Evolutionary conservation across 2,888 invertebrate genomes (phyloP), one percentile per base, ranked within the genome.

Genomic region (Fabriciana adippe): DNA sequence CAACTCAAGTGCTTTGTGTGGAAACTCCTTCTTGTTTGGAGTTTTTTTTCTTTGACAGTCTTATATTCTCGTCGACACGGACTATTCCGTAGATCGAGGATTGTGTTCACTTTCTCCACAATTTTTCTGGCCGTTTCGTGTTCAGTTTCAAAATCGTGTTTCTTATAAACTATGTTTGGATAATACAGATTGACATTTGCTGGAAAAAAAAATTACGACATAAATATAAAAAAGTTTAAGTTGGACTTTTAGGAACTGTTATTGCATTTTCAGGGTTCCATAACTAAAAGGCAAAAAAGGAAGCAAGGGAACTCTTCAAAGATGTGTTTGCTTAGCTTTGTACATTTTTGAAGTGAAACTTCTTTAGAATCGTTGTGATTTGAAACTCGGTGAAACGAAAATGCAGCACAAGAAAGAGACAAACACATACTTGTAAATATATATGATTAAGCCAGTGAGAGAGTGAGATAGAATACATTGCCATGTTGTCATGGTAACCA

Each of bases 141-240:
- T 73, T 97, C 97, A 3, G 96, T 94, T 88, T 98, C 98, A 81
- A 98, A 98, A 81, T 97, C 97, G 78, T 97, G 97, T 81, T 96
- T 95, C 83, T 97, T 97, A 86, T 97, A 98, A 63, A 95, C 95
- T 6, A 93, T 87, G 71, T 84, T 89, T 65, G 83, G 82, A 6
- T 62, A 67, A 47, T 62, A 62, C 35, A 55, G 81, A 71, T 79
- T 83, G n/a, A 82, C 69, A 63, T 80, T 83, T 64, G 82, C 89
- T 90, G 79, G 1, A 81, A 83, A 3, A 31, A 45, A 35, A n/a
- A 35, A 54, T 45, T 50, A 4, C 4, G 14, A n/a, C 13, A n/a
- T 18, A 14, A 15, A 26, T 5, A 26, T 4, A 3, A 26, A 26
- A 4, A 4, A 26, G 4, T 26, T 26, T 26, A 26, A 26, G 26